Conservation (phyloP, 1,140 invertebrate genomes). For the Drosophila subobscura region DNA sequence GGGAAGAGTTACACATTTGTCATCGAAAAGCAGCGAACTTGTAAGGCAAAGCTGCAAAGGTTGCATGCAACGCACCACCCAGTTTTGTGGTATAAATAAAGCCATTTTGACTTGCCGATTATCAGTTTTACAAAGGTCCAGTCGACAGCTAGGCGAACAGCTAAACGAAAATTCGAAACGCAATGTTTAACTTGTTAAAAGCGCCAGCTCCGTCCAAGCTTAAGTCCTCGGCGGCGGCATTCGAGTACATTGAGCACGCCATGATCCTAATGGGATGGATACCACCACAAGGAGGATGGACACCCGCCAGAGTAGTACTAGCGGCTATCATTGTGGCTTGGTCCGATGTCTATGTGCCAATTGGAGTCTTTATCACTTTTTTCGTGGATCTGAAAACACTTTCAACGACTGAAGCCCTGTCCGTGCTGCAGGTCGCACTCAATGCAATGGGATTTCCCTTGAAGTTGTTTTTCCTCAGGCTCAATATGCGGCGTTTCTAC, state of each 20-base stretch:
- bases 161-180: no score
- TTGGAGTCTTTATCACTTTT: slow-evolving; percentile 38
- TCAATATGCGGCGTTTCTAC: slow-evolving; percentile 21
- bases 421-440: slow-evolving; percentile 39
- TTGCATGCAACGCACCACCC: no score
- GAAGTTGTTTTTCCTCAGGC: slow-evolving; percentile 3
- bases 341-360: slow-evolving; percentile 28
- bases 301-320: background rate
- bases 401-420: slow-evolving; percentile 34
- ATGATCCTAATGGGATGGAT: slow-evolving; percentile 48
- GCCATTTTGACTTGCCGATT: no score
- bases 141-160: no score
- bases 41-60: no score
- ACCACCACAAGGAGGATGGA: background rate
- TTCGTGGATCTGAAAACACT: slow-evolving; percentile 31
- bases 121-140: no score
- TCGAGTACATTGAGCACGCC: slow-evolving; percentile 23
- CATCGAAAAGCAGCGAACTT: background rate
- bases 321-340: background rate
- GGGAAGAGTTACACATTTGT: slow-evolving; percentile 10
- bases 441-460: slow-evolving; percentile 33
- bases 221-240: slow-evolving; percentile 28
- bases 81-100: no score
- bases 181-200: slow-evolving; percentile 21
- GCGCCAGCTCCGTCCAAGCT: slow-evolving; percentile 11